phyloP scores from a whole-genome alignment of 92 coral and sea anemone species.

The Meandrina meandrites region DNA sequence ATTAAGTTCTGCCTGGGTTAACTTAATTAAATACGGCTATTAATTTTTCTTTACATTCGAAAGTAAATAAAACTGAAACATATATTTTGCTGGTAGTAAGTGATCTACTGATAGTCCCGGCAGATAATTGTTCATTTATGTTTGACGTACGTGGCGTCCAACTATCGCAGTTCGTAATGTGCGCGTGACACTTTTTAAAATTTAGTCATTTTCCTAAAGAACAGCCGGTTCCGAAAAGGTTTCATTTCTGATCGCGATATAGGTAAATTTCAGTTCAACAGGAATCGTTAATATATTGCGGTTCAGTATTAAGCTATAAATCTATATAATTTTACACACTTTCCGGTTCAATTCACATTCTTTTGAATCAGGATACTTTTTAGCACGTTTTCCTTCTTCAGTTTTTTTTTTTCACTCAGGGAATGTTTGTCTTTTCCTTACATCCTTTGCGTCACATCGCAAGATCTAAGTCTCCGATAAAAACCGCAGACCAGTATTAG shows the following conservation, averaged over 20 bases:
- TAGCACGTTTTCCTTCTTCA: background rate
- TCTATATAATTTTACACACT: background rate
- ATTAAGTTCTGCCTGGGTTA: background rate
- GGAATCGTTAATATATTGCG: background rate
- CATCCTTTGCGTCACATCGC: background rate
- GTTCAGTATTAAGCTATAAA: background rate
- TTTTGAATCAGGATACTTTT: background rate
- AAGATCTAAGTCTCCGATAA: background rate
- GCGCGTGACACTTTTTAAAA: background rate
- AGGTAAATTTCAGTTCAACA: background rate
- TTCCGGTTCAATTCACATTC: background rate
- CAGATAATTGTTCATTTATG: no score
- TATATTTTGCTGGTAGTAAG: background rate
- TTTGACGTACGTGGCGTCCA: no score
- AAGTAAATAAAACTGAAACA: background rate
- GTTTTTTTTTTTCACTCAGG: background rate
- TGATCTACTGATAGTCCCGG: no score
- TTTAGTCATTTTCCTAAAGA: background rate
- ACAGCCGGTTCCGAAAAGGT: background rate
- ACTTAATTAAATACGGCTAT: background rate
- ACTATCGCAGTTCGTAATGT: no score
- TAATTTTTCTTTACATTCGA: background rate
- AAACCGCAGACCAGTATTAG: conserved; percentile 12
- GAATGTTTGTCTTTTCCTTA: background rate
- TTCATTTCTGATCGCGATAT: background rate